Conservation (phyloP, 2,888 invertebrate species). For the Octodonta nipae region DNA sequence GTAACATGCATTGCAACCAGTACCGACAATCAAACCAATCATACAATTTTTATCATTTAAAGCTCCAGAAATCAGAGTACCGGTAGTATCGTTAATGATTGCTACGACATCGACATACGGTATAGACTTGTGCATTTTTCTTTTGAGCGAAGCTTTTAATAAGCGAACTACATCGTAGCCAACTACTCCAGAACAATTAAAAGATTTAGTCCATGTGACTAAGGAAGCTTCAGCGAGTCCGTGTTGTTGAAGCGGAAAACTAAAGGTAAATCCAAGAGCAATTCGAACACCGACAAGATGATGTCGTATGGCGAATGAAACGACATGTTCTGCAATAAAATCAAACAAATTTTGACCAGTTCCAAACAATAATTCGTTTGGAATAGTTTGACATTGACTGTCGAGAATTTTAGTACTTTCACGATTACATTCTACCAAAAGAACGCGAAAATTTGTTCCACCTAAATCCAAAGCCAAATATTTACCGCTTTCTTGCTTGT, state of each 20-base stretch:
- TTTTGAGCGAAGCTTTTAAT: conserved; percentile 72
- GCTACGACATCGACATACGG: conserved; percentile 91
- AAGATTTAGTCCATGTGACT: conserved; percentile 43
- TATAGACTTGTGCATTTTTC: conserved; percentile 70
- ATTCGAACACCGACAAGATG: conserved; percentile 60
- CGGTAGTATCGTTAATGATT: conserved; percentile 92
- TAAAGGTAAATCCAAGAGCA: conserved; percentile 91
- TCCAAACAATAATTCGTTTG: conserved; percentile 86
- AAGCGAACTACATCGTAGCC: conserved; percentile 79
- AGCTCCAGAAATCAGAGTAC: conserved; percentile 95
- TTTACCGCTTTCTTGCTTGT: conserved; percentile 87
- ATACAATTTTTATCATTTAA: conserved; percentile 88
- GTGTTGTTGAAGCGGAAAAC: conserved; percentile 77
- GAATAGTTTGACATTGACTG: conserved; percentile 66
- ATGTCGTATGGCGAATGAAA: conserved; percentile 79
- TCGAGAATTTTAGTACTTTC: no score
- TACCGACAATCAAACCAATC: conserved; percentile 90
- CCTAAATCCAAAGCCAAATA: conserved; percentile 94
- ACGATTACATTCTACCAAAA: conserved; percentile 80
- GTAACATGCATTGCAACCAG: conserved; percentile 92
- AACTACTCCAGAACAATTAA: conserved; percentile 81
- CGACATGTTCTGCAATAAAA: conserved; percentile 76
- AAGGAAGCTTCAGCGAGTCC: conserved; percentile 76
- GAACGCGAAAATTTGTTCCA: conserved; percentile 93
- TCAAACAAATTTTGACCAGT: conserved; percentile 45